Evolutionary conservation across 2,888 invertebrate genomes (phyloP).

Genomic region (Leuctra nigra): DNA sequence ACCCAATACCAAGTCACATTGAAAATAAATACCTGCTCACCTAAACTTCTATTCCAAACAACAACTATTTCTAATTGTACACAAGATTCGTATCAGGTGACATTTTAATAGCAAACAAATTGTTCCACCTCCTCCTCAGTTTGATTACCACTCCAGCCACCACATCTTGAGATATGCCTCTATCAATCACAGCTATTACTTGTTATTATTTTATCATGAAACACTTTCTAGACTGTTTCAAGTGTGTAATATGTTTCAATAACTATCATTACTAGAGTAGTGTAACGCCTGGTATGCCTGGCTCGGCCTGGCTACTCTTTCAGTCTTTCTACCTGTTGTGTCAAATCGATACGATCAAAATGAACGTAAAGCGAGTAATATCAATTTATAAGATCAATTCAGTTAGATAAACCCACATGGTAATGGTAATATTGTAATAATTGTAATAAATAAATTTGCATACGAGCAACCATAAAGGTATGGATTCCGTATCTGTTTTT

Average conservation of each 20-base stretch:
- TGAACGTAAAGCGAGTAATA: neutral
- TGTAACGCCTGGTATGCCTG: neutral
- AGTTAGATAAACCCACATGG: neutral
- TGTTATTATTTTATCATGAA: slow-evolving; percentile 6
- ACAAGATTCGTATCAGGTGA: slow-evolving; percentile 7
- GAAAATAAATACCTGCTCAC: too few species aligned
- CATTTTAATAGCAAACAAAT: slow-evolving; percentile 10
- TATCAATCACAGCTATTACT: slow-evolving; percentile 10
- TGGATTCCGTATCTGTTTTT: too few species aligned
- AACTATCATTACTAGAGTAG: neutral
- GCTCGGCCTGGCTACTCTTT: too few species aligned
- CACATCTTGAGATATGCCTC: neutral
- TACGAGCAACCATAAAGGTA: too few species aligned
- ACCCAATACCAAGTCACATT: too few species aligned
- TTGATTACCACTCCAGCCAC: neutral
- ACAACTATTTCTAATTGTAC: neutral
- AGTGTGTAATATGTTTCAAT: slow-evolving; percentile 1
- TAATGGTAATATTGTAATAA: too few species aligned
- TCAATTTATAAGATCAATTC: neutral
- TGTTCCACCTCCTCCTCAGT: too few species aligned
- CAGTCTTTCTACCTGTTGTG: too few species aligned
- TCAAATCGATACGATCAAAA: slow-evolving; percentile 10
- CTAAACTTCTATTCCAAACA: too few species aligned
- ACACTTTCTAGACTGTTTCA: slow-evolving; percentile 4
- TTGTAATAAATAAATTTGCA: too few species aligned